Evolutionary conservation across 2,888 invertebrate species (phyloP).

Genomic region (Pachydiplax longipennis): DNA sequence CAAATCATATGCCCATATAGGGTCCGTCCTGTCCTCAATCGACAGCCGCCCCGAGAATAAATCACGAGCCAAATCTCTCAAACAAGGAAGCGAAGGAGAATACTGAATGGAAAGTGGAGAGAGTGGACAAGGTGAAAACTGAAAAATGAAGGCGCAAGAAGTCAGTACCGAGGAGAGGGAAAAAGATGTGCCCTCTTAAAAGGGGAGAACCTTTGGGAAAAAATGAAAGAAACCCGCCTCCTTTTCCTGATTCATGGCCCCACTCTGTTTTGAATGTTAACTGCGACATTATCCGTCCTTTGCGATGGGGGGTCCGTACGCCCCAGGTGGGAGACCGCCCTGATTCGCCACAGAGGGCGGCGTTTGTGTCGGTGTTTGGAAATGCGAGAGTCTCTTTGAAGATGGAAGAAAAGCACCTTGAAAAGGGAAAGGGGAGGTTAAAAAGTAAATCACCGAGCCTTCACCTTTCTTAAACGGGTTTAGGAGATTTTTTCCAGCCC

Average conservation of each 20-base stretch:
- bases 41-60: too few relatives aligned
- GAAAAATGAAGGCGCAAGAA: background rate
- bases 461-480: background rate
- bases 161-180: background rate
- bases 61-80: too few relatives aligned
- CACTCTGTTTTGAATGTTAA: background rate
- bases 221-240: background rate
- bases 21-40: too few relatives aligned
- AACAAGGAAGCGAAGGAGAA: background rate
- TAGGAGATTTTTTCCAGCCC: background rate
- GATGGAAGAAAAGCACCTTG: background rate
- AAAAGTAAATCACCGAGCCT: background rate
- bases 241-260: background rate
- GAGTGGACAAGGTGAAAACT: background rate
- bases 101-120: background rate
- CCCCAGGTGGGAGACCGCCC: constrained; percentile 18
- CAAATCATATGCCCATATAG: too few relatives aligned
- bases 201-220: background rate
- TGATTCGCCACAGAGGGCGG: constrained; percentile 12
- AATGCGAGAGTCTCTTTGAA: background rate
- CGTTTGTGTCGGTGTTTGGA: background rate
- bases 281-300: constrained; percentile 2
- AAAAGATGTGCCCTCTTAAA: background rate
- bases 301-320: background rate
- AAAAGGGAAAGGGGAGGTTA: background rate